Base-by-base conservation (phyloP, 1,140 invertebrate species). In the Heliconius hewitsoni region DNA sequence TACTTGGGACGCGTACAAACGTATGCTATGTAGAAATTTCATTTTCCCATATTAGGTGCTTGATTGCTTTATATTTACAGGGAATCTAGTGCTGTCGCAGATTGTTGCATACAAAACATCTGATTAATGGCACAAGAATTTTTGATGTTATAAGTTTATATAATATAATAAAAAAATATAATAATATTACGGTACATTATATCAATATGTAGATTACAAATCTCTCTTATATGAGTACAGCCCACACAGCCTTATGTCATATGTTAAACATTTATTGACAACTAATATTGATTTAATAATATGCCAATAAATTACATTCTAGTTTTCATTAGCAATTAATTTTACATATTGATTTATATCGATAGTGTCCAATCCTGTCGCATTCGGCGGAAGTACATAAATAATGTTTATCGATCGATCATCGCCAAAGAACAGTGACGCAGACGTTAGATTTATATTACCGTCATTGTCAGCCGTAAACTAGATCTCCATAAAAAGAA, bases 401-500 rank as follows among this genome's bases (percentile, higher is more conserved):
- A 93, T 93, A 90, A 93, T 89, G 89, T 93, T 94, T 94, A 94
- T 94, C 93, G 90, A 94, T 93, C 91, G 90, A 92, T 93, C 93
- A 93, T 92, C 92, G 84, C 81, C 60, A 87, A 84, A 83, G 85
- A 84, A 87, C 84, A 86, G 86, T 88, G 89, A 90, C 85, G 87
- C 87, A 85, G 87, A 86, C 83, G 87, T 89, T 93, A 93, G 91
- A 94, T 94, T 93, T 94, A 94, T 92, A 91, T 89, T 91, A 88
- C 90, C 91, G 89, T 90, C 90, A 93, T 90, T 89, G 93, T 89
- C 90, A 91, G 86, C 87, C 90, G 88, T 93, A 93, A 94, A 93
- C 93, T 94, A 94, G 93, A 93, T 94, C 93, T 92, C 93, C 91
- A 94, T 93, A 94, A 93, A 94, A 94, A 94, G 91, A 87, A 90